Evolutionary conservation across 2,797 vertebrate species (phyloP), one percentile per base, ranked within the genome.

Genomic region (Coilia nasus): DNA sequence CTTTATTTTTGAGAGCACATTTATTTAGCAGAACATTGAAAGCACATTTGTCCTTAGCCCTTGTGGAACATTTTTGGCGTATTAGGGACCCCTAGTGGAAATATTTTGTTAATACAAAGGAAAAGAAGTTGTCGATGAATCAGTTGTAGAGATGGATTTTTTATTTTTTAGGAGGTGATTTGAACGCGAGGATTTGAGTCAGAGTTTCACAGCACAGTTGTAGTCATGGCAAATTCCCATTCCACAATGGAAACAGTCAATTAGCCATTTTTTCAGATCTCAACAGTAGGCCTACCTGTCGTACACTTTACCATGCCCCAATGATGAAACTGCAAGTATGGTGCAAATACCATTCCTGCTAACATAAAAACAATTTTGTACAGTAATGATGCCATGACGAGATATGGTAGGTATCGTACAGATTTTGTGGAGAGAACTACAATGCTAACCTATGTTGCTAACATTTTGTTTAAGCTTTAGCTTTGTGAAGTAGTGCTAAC

Each of bases 41-140:
- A 89, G 85, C 88, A 89, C 87, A 90, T n/a, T 25, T 46, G 25
- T 31, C 31, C 14, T 62, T 28, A 71, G 50, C 83, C 59, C 28
- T 35, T 71, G 71, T 41, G 17, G 35, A 78, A 21, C 35, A 78
- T 44, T 44, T 19, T 21, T 44, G 44, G 71, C 71, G 17, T 78
- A 17, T 78, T 19, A 21, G 31, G 19, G 71, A 78, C 25, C 57
- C 62, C 64, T 35, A 19, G 2, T 83, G 81, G 64, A 67, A 71
- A 4, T 71, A 23, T 57, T 57, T 6, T 25, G 81, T 44, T 41
- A 78, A 19, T 19, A 78, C 71, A 78, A 17, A 19, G 23, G 28
- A 44, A 81, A 59, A 81, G 85, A 86, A 84, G 6, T 44, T 7
- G 21, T 41, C 7, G 31, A 19, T 44, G 31, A 9, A 44, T 75